These are phyloP conservation scores for Cosmia pyralina DNA, from an alignment of 2,888 invertebrate species.

Conservation along the genomic window DNA sequence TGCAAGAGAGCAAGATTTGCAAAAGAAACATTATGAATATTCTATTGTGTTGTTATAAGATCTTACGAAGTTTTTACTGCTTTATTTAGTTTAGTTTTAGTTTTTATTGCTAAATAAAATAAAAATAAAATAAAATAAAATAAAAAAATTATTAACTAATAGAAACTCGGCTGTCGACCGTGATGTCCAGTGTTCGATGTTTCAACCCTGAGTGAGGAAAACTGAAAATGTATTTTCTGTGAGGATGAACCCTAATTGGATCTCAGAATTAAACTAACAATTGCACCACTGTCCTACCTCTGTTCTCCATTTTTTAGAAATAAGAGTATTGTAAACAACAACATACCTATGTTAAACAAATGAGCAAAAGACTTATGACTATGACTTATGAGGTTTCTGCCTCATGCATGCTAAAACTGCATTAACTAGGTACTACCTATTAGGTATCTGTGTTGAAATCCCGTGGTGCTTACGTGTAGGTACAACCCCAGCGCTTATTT, in stretches of 20 bases:
- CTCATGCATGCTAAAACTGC: neutral
- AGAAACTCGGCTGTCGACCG: neutral
- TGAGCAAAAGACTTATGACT: too few relatives aligned
- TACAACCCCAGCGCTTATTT: neutral
- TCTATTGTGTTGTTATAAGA: constrained; percentile 36
- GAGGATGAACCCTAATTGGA: neutral
- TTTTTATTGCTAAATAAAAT: too few relatives aligned
- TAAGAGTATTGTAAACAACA: neutral
- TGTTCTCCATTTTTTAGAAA: constrained; percentile 14
- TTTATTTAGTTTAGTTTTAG: too few relatives aligned
- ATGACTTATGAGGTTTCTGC: neutral
- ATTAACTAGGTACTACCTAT: neutral
- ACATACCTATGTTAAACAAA: too few relatives aligned
- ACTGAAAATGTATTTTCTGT: neutral
- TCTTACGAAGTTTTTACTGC: constrained; percentile 12
- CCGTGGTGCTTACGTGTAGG: too few relatives aligned
- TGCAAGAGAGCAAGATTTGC: constrained; percentile 21
- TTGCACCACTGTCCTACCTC: constrained; percentile 2
- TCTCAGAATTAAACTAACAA: neutral
- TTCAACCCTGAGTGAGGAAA: neutral
- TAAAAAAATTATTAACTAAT: neutral
- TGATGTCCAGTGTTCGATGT: neutral
- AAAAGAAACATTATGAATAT: constrained; percentile 27
- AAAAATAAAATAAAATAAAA: too few relatives aligned
- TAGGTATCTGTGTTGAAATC: neutral